Evolutionary conservation across 2,888 invertebrate species (phyloP).

Genomic region (Apocheima hispidaria): DNA sequence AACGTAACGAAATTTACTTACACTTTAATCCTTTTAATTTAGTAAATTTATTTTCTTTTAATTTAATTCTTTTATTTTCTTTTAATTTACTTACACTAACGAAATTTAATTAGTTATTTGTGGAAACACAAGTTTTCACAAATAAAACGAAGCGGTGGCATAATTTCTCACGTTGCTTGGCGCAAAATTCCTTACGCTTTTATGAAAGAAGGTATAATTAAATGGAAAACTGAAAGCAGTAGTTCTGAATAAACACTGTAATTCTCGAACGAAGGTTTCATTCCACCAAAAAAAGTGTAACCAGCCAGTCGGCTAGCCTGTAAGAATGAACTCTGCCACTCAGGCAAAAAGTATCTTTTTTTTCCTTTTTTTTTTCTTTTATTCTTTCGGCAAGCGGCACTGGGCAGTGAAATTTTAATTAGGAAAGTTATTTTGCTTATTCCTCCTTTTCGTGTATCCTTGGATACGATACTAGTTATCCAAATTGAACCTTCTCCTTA

Average conservation of each 20-base stretch:
- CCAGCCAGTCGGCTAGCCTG: slow-evolving; percentile 16
- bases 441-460: slow-evolving; percentile 50
- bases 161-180: too few species aligned
- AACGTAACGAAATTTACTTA: too few species aligned
- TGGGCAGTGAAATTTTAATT: slow-evolving; percentile 73
- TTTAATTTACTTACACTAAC: too few species aligned
- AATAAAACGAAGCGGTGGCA: too few species aligned
- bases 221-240: too few species aligned
- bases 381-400: slow-evolving; percentile 60
- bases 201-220: too few species aligned
- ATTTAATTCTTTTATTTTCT: too few species aligned
- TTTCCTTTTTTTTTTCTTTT: slow-evolving; percentile 49
- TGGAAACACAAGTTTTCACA: too few species aligned
- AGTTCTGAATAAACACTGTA: slow-evolving; percentile 3
- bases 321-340: slow-evolving; percentile 58
- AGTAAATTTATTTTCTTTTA: too few species aligned
- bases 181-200: too few species aligned
- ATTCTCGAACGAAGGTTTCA: background rate
- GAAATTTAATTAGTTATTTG: too few species aligned
- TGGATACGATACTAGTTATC: slow-evolving; percentile 25
- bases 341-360: slow-evolving; percentile 42
- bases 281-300: slow-evolving; percentile 32
- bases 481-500: slow-evolving; percentile 35
- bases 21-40: too few species aligned
- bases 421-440: slow-evolving; percentile 68